phyloP scores from a whole-genome alignment of 2,888 invertebrate species.

The Melanophora roralis region DNA sequence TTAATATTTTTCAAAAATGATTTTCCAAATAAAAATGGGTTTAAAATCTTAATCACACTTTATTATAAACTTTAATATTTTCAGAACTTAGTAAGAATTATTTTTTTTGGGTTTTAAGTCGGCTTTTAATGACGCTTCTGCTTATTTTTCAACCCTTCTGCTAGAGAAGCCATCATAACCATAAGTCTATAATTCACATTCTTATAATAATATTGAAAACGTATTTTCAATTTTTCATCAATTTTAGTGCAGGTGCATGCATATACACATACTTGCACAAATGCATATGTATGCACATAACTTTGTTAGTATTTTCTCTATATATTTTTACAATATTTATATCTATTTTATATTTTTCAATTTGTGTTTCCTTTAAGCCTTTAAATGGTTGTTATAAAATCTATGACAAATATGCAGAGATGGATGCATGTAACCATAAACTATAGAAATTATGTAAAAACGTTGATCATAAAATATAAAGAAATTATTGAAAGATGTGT shows the following conservation, averaged over 20 bases:
- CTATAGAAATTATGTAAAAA: neutral
- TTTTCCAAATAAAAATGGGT: too few species aligned
- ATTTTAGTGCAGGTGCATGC: constrained; percentile 17
- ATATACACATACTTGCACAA: neutral
- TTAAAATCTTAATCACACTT: neutral
- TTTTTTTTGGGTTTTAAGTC: too few species aligned
- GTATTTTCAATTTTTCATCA: constrained; percentile 51
- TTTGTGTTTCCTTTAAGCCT: constrained; percentile 26
- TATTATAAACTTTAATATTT: neutral
- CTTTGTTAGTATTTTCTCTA: too few species aligned
- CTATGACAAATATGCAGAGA: constrained; percentile 51
- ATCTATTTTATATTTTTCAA: too few species aligned
- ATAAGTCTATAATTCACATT: constrained; percentile 50
- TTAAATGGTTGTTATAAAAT: constrained; percentile 43
- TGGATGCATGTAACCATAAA: constrained; percentile 11
- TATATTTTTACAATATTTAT: constrained; percentile 20
- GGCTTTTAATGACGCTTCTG: neutral
- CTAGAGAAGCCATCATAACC: neutral
- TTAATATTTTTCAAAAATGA: too few species aligned
- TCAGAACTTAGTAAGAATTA: too few species aligned
- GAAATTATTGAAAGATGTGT: constrained; percentile 1
- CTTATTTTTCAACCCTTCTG: constrained; percentile 4
- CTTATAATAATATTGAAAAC: constrained; percentile 53
- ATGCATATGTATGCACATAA: neutral
- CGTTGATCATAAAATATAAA: neutral